These are phyloP conservation scores for Drosophila bocki DNA, from an alignment of 1,140 invertebrate species.

Conservation along the genomic window DNA sequence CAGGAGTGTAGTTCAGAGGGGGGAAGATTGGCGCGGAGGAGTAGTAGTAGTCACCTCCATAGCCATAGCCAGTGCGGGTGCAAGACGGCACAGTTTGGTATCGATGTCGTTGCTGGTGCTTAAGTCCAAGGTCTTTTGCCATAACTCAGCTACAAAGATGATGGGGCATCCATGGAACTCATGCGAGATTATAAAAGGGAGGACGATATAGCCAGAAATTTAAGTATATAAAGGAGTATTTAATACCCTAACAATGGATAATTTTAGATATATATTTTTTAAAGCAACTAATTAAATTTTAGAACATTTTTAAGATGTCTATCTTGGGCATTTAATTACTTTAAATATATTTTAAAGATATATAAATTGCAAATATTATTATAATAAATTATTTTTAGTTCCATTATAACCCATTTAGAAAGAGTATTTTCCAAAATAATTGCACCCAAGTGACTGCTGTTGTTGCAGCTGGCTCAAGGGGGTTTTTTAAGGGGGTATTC, in stretches of 20 bases:
- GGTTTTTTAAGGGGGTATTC: conserved; percentile 1
- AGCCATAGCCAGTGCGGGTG: conserved; percentile 49
- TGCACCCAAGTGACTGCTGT: conserved; percentile 69
- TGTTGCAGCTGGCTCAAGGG: conserved; percentile 13
- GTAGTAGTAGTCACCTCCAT: conserved; percentile 21
- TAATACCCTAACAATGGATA: conserved; percentile 3
- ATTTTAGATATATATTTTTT: not conserved
- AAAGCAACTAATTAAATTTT: not conserved
- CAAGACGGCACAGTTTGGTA: conserved; percentile 47
- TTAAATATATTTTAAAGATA: not conserved
- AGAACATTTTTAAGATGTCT: not conserved
- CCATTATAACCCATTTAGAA: not conserved
- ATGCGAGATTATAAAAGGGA: not conserved
- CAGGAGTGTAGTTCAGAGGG: not conserved
- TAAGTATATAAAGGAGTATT: not conserved
- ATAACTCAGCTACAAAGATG: conserved; percentile 70
- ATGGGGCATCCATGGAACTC: conserved; percentile 40
- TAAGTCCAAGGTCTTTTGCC: conserved; percentile 78
- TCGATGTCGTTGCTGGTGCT: conserved; percentile 40
- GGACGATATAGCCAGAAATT: not conserved
- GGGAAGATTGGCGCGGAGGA: not conserved
- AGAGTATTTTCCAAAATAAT: conserved; percentile 78
- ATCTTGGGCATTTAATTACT: not conserved
- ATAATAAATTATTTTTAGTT: too few species aligned
- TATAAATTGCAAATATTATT: too few species aligned